Percentiles rank a stretch among this genome's conserved stretches.
These are phyloP conservation scores for Drosophila siamana DNA, from an alignment of 2,888 invertebrate species.

Conservation along the genomic window DNA sequence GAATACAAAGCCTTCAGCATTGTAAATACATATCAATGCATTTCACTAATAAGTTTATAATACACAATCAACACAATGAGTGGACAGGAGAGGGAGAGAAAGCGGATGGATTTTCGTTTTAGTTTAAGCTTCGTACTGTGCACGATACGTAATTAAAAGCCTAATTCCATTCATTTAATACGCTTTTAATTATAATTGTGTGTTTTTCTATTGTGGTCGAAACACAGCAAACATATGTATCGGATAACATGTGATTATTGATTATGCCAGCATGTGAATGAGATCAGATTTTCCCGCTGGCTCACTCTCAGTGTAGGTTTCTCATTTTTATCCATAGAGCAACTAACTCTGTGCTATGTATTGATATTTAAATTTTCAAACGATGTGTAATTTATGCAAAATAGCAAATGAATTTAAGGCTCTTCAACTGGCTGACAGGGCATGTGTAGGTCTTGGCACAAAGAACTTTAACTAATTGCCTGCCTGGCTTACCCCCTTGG, in stretches of 20 bases:
- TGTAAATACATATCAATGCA: not conserved
- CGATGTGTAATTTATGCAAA: not conserved
- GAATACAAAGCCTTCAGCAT: slow-evolving; percentile 11
- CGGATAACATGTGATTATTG: slow-evolving; percentile 16
- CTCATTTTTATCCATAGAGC: no score
- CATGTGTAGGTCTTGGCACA: not conserved
- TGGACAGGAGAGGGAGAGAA: no score
- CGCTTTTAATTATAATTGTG: slow-evolving; percentile 34
- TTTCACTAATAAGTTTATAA: slow-evolving; percentile 44
- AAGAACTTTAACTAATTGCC: slow-evolving; percentile 47
- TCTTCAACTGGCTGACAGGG: not conserved
- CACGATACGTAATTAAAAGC: slow-evolving; percentile 34
- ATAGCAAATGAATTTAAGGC: not conserved
- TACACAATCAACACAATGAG: slow-evolving; percentile 38
- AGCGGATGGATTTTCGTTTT: slow-evolving; percentile 2
- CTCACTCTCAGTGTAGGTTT: no score
- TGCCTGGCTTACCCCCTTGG: slow-evolving; percentile 2
- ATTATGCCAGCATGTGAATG: not conserved
- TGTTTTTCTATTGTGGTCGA: slow-evolving; percentile 31
- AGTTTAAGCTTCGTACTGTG: slow-evolving; percentile 38
- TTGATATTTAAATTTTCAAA: not conserved
- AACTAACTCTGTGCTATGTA: no score
- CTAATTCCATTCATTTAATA: slow-evolving; percentile 5
- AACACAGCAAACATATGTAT: slow-evolving; percentile 16
- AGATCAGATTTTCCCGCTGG: no score